phyloP scores from a whole-genome alignment of 1,140 invertebrate genomes.

The Hesperophylax magnus region DNA sequence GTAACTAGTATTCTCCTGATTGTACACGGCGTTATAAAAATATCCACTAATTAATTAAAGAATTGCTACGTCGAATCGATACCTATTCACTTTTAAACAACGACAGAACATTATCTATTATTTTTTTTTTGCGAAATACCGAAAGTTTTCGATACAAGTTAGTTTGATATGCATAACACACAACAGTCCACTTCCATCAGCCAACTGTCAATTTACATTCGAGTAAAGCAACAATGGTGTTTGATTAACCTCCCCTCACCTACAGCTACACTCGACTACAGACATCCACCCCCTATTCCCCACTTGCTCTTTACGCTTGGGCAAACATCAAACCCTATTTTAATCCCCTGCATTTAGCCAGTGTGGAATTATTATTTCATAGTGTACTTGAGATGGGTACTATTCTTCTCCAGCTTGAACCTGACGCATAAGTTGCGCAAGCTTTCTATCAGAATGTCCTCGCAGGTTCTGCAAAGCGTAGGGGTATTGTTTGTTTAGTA shows the following conservation, averaged over 20 bases:
- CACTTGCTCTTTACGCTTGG: conserved; percentile 33
- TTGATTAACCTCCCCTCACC: conserved; percentile 43
- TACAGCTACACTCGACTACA: background rate
- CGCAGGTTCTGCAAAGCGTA: background rate
- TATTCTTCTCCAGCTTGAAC: background rate
- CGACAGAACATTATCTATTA: background rate
- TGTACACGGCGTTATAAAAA: background rate
- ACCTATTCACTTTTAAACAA: too few species aligned
- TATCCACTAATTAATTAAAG: too few species aligned
- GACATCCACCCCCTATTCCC: background rate
- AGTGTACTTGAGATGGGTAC: too few species aligned
- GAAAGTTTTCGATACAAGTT: background rate
- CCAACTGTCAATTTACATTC: conserved; percentile 34
- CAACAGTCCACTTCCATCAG: background rate
- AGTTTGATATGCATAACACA: background rate
- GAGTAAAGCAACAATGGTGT: conserved; percentile 43
- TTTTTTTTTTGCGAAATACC: background rate
- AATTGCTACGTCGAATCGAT: too few species aligned
- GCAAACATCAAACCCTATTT: conserved; percentile 19
- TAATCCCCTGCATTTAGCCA: background rate
- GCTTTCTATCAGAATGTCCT: background rate
- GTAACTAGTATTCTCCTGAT: conserved; percentile 14
- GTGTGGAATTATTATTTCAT: too few species aligned
- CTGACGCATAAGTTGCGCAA: background rate
- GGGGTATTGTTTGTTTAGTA: conserved; percentile 43